Evolutionary conservation across 2,797 vertebrate genomes (phyloP).

Genomic region (Schizothorax lantsangensis): DNA sequence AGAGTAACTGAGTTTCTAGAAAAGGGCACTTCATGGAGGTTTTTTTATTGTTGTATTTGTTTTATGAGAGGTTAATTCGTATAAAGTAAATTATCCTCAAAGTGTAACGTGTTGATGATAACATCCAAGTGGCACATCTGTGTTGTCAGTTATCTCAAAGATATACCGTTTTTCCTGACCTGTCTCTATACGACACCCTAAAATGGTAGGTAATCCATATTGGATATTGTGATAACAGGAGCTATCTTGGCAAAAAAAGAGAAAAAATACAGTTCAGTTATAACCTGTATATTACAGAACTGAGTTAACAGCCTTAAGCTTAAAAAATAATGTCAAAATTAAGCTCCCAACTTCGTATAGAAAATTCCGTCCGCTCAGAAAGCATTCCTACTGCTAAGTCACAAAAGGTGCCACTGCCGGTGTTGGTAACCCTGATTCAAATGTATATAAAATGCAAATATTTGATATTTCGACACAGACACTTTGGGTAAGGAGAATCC

Average conservation of each 20-base stretch:
- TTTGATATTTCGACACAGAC: slow-evolving; percentile 71
- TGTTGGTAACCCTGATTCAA: slow-evolving; percentile 71
- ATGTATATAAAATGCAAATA: slow-evolving; percentile 61
- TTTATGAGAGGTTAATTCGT: slow-evolving; percentile 49
- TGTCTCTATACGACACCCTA: slow-evolving; percentile 65
- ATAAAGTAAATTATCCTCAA: slow-evolving; percentile 46
- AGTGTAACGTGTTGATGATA: slow-evolving; percentile 41
- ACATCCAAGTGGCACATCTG: slow-evolving; percentile 53
- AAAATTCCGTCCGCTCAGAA: slow-evolving; percentile 76
- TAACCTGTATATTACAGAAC: slow-evolving; percentile 82
- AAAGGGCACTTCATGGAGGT: slow-evolving; percentile 45
- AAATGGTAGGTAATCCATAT: slow-evolving; percentile 98
- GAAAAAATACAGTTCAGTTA: slow-evolving; percentile 69
- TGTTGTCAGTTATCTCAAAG: slow-evolving; percentile 50
- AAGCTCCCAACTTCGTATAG: slow-evolving; percentile 62
- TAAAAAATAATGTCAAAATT: slow-evolving; percentile 34
- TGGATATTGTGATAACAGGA: slow-evolving; percentile 88
- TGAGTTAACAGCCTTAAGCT: slow-evolving; percentile 54
- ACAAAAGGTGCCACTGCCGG: slow-evolving; percentile 73
- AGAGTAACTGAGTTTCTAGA: slow-evolving; percentile 25
- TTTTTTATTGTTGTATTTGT: slow-evolving; percentile 28
- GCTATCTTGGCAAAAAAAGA: slow-evolving; percentile 64
- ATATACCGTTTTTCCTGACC: slow-evolving; percentile 59
- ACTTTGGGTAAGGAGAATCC: slow-evolving; percentile 76
- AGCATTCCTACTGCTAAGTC: slow-evolving; percentile 79